Percentiles rank a stretch among this genome's conserved stretches.
phyloP scores from a whole-genome alignment of 2,888 invertebrate species.

The Drosophila maculinotata region DNA sequence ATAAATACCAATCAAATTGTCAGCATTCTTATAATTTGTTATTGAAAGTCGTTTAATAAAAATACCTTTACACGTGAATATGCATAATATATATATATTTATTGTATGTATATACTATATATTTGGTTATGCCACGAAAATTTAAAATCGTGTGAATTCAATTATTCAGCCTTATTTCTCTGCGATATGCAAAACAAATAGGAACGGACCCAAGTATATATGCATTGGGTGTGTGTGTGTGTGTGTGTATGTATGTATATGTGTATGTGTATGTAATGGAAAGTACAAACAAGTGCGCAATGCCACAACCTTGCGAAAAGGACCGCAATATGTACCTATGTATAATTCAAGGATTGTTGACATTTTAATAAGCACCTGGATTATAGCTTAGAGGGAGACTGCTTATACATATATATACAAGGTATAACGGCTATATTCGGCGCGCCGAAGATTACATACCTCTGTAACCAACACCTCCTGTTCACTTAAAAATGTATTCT shows the following conservation, averaged over 20 bases:
- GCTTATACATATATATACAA: no score
- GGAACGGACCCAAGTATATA: not conserved
- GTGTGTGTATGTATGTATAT: not conserved
- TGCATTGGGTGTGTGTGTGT: not conserved
- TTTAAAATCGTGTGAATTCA: conserved; percentile 47
- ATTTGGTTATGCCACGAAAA: conserved; percentile 12
- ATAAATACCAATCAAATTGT: conserved; percentile 60
- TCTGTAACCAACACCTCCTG: no score
- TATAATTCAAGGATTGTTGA: conserved; percentile 20
- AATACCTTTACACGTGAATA: conserved; percentile 2
- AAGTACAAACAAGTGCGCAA: not conserved
- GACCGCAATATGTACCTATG: conserved; percentile 1
- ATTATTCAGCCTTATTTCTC: conserved; percentile 26
- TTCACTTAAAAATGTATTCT: no score
- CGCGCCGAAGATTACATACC: no score
- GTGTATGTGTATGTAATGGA: not conserved
- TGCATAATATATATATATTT: not conserved
- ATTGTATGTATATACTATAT: not conserved
- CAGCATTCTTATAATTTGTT: conserved; percentile 20
- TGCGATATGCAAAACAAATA: conserved; percentile 29
- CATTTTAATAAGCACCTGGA: conserved; percentile 3
- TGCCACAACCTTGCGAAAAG: conserved; percentile 5
- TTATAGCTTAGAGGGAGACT: not conserved
- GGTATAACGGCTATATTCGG: no score
- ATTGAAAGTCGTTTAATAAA: conserved; percentile 22